These are phyloP conservation scores for Perithous albicinctus DNA, from an alignment of 2,888 invertebrate species.

Conservation along the genomic window DNA sequence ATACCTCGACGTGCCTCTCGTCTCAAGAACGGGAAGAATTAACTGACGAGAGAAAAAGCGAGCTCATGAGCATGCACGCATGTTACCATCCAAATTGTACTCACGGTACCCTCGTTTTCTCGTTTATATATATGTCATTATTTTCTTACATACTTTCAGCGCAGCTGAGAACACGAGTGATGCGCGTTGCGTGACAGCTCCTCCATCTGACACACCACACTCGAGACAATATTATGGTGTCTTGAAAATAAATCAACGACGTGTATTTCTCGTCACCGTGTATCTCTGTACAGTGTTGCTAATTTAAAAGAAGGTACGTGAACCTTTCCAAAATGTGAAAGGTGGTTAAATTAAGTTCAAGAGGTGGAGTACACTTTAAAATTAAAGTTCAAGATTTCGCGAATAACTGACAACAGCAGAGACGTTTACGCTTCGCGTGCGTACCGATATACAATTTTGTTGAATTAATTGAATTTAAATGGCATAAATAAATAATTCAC, in stretches of 20 bases:
- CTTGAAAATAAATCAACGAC: neutral
- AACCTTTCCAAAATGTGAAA: conserved; percentile 11
- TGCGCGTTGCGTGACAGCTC: conserved; percentile 14
- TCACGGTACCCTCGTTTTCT: conserved; percentile 4
- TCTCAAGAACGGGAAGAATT: conserved; percentile 46
- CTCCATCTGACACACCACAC: conserved; percentile 15
- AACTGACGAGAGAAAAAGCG: conserved; percentile 36
- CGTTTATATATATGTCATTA: conserved; percentile 11
- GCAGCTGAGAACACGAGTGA: neutral
- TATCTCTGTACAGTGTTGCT: conserved; percentile 10
- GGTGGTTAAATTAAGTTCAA: neutral
- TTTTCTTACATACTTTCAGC: conserved; percentile 21
- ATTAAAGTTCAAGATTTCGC: neutral
- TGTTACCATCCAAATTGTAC: conserved; percentile 25
- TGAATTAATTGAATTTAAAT: neutral
- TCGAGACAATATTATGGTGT: conserved; percentile 20
- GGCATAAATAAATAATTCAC: neutral
- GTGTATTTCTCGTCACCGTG: conserved; percentile 15
- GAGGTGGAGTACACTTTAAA: neutral
- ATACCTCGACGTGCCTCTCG: conserved; percentile 22
- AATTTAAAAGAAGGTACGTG: conserved; percentile 1
- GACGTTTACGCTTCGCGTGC: neutral
- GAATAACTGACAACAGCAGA: neutral
- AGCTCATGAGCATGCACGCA: neutral
- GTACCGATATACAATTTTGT: neutral